Percentiles rank a stretch among this genome's conserved stretches.
These are phyloP conservation scores for Netelia inedita DNA, from an alignment of 2,888 invertebrate genomes.

Conservation along the genomic window DNA sequence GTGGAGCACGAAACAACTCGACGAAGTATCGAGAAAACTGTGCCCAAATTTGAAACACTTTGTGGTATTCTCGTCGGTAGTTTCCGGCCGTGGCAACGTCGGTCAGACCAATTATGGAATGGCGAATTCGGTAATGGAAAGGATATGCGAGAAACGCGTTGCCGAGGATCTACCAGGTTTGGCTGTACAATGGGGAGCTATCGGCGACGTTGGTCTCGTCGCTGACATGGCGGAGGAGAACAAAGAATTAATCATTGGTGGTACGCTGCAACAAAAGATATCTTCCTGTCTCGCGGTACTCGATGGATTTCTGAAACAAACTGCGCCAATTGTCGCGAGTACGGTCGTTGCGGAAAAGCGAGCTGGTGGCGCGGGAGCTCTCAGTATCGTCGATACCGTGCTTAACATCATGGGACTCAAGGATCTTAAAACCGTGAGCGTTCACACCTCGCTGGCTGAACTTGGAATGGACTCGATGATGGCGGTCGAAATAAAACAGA, in stretches of 20 bases:
- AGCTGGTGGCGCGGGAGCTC: conserved; percentile 87
- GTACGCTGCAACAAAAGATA: conserved; percentile 95
- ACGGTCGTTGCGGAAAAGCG: conserved; percentile 96
- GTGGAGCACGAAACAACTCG: conserved; percentile 87
- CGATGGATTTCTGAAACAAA: conserved; percentile 89
- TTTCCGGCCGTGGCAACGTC: conserved; percentile 88
- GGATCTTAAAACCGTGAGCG: conserved; percentile 87
- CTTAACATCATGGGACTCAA: conserved; percentile 86
- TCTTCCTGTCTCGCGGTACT: conserved; percentile 92
- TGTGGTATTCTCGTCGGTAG: conserved; percentile 89
- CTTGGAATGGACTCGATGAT: conserved; percentile 99
- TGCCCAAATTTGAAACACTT: conserved; percentile 86
- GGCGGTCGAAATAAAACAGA: conserved; percentile 98
- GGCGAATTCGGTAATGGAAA: conserved; percentile 86
- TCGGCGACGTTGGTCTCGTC: conserved; percentile 91
- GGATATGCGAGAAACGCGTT: conserved; percentile 86
- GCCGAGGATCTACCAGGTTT: conserved; percentile 85
- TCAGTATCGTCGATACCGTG: conserved; percentile 91
- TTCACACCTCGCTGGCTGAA: conserved; percentile 92
- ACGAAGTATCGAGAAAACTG: conserved; percentile 85
- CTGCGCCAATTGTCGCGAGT: conserved; percentile 90
- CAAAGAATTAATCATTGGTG: conserved; percentile 90
- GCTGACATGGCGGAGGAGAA: conserved; percentile 91
- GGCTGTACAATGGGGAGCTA: conserved; percentile 89
- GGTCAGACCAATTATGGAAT: conserved; percentile 90